Percentiles rank a stretch among this genome's conserved stretches.
These are phyloP conservation scores for Lerista edwardsae DNA, from an alignment of 2,797 vertebrate genomes.

Conservation along the genomic window DNA sequence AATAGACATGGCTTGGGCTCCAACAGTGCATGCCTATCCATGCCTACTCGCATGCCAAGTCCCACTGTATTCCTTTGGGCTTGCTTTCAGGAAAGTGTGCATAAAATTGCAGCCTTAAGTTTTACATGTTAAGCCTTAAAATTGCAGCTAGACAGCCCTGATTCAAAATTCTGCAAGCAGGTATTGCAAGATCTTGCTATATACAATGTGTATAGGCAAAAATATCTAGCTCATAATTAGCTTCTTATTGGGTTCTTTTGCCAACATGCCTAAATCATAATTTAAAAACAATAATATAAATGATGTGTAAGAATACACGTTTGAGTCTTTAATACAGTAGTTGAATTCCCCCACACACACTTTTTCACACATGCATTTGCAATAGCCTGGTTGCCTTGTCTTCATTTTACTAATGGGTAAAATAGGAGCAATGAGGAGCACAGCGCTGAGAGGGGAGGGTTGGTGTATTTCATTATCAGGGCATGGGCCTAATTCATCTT, in stretches of 20 bases:
- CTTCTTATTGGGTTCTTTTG: neutral
- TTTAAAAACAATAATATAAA: neutral
- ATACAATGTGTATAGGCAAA: neutral
- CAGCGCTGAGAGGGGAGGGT: no score
- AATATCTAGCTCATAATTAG: neutral
- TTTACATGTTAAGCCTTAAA: no score
- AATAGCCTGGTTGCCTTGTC: neutral
- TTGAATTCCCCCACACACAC: no score
- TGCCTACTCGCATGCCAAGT: no score
- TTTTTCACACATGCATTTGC: neutral
- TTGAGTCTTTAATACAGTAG: neutral
- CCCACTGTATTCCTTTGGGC: no score
- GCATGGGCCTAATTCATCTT: neutral
- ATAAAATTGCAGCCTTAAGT: no score
- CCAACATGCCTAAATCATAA: neutral
- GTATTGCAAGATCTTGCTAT: neutral
- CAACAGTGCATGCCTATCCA: neutral
- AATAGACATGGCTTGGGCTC: no score
- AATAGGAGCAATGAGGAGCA: neutral
- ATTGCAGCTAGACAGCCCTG: neutral
- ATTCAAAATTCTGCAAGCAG: neutral
- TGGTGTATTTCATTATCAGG: neutral
- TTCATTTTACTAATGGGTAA: neutral
- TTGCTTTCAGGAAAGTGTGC: no score
- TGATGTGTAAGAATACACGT: neutral